Evolutionary conservation across 2,888 invertebrate genomes (phyloP).

Genomic region (Hofmannophila pseudospretella): DNA sequence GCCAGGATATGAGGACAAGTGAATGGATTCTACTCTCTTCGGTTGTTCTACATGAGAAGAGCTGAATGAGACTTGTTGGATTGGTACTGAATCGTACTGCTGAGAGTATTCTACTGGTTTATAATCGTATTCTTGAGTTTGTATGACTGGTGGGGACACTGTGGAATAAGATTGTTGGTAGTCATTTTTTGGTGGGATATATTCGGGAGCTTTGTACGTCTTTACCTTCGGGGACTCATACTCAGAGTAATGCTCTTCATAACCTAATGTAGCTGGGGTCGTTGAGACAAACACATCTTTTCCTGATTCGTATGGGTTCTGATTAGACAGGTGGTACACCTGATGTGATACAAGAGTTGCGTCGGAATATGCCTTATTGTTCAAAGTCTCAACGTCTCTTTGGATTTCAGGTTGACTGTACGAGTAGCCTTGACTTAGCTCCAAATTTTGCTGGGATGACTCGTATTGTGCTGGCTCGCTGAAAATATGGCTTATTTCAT

Average conservation of each 20-base stretch:
- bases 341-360: slow-evolving; percentile 64
- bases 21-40: slow-evolving; percentile 46
- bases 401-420: slow-evolving; percentile 65
- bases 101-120: slow-evolving; percentile 33
- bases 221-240: slow-evolving; percentile 41
- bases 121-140: slow-evolving; percentile 40
- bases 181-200: slow-evolving; percentile 40
- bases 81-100: slow-evolving; percentile 23
- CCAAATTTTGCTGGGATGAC: slow-evolving; percentile 35
- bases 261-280: slow-evolving; percentile 53
- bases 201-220: slow-evolving; percentile 18
- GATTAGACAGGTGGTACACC: slow-evolving; percentile 46
- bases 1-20: slow-evolving; percentile 46
- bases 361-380: slow-evolving; percentile 49
- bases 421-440: slow-evolving; percentile 44
- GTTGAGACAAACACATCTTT: slow-evolving; percentile 55
- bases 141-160: slow-evolving; percentile 36
- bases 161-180: slow-evolving; percentile 44
- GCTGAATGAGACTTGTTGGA: slow-evolving; percentile 37
- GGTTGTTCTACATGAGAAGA: slow-evolving; percentile 45
- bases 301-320: slow-evolving; percentile 35
- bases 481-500: slow-evolving; percentile 40
- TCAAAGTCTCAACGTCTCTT: slow-evolving; percentile 42
- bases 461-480: slow-evolving; percentile 43
- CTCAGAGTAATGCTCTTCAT: slow-evolving; percentile 59